Conservation (phyloP, 1,140 invertebrate species). For the Drosophila persimilis region DNA sequence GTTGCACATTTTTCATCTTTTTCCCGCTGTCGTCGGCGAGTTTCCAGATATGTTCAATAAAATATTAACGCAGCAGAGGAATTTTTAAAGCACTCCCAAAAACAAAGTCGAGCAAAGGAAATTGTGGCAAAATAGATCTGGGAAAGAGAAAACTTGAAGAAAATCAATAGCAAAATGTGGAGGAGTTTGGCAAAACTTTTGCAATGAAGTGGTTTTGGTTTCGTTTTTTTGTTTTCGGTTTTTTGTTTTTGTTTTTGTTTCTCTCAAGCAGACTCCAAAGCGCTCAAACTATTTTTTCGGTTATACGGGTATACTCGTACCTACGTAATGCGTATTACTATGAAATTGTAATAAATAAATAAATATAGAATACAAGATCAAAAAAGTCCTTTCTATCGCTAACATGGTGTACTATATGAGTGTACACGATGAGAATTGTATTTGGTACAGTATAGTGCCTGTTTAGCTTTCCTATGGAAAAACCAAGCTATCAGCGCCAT, state of each 20-base stretch:
- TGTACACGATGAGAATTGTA: not conserved
- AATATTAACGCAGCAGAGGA: slow-evolving; percentile 36
- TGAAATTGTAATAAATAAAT: slow-evolving; percentile 17
- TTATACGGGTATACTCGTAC: not conserved
- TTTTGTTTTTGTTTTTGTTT: slow-evolving; percentile 6
- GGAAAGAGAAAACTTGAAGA: slow-evolving; percentile 39
- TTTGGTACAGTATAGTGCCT: slow-evolving; percentile 13
- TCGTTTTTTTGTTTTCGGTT: slow-evolving; percentile 3
- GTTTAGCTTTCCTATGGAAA: slow-evolving; percentile 19
- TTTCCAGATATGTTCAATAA: slow-evolving; percentile 10
- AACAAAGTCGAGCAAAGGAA: slow-evolving; percentile 3
- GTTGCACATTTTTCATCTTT: slow-evolving; percentile 36
- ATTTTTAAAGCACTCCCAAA: slow-evolving; percentile 43
- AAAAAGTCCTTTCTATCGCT: slow-evolving; percentile 8
- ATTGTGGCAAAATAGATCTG: slow-evolving; percentile 28
- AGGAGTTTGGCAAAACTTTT: slow-evolving; percentile 30
- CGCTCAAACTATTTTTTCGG: not conserved
- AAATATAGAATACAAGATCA: slow-evolving; percentile 5
- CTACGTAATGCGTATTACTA: not conserved
- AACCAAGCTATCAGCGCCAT: slow-evolving; percentile 15
- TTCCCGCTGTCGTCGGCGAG: slow-evolving; percentile 9
- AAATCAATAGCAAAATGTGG: slow-evolving; percentile 54
- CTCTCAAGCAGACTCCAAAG: not conserved
- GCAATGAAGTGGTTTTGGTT: slow-evolving; percentile 59
- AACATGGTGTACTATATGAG: slow-evolving; percentile 1